These are phyloP conservation scores for Mustela nigripes DNA, from an alignment of 2,113 vertebrate species.

Conservation along the genomic window DNA sequence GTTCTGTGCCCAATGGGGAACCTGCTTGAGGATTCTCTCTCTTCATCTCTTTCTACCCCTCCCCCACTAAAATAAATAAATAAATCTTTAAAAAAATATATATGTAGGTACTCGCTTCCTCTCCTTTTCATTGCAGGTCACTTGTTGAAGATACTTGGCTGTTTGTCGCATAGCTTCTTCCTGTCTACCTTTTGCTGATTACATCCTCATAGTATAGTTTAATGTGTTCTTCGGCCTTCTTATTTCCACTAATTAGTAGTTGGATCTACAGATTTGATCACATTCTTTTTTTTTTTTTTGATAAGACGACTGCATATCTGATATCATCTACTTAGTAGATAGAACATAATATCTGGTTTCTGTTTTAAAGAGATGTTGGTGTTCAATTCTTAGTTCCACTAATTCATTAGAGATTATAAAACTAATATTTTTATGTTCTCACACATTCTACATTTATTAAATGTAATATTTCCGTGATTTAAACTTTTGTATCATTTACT, in stretches of 20 bases:
- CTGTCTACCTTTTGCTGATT: neutral
- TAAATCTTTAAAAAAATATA: neutral
- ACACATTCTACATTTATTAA: neutral
- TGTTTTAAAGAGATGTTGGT: neutral
- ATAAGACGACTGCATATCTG: neutral
- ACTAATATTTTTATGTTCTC: constrained; percentile 30
- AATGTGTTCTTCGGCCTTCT: neutral
- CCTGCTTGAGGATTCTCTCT: neutral
- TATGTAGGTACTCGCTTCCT: neutral
- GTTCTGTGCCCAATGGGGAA: neutral
- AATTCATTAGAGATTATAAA: neutral
- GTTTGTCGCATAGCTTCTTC: neutral
- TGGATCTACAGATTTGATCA: neutral
- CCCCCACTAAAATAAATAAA: neutral
- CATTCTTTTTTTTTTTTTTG: neutral
- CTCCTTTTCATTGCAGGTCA: neutral
- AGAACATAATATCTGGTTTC: neutral
- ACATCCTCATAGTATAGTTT: neutral
- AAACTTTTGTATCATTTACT: neutral
- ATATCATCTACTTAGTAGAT: neutral
- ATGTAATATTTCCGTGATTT: neutral
- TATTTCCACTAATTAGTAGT: neutral
- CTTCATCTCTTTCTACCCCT: neutral
- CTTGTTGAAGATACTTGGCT: neutral
- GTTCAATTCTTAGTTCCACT: neutral